Evolutionary conservation across 2,888 invertebrate species (phyloP).

Genomic region (Hydrotaea cyrtoneurina): DNA sequence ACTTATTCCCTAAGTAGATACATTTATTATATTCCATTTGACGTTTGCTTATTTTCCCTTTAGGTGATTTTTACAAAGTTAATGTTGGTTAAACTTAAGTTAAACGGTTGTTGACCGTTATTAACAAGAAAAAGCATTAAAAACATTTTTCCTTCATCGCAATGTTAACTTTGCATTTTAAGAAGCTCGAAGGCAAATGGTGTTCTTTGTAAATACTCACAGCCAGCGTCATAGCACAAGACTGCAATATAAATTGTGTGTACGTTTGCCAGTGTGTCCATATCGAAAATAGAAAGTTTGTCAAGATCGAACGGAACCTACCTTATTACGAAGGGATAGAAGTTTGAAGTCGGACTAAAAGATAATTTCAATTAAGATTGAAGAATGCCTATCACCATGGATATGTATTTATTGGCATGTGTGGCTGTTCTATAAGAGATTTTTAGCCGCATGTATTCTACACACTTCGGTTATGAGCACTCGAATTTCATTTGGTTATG

Average conservation of each 20-base stretch:
- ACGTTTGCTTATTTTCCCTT: slow-evolving; percentile 40
- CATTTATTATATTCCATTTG: slow-evolving; percentile 34
- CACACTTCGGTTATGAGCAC: too few species aligned
- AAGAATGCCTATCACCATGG: too few species aligned
- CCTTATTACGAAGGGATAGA: too few species aligned
- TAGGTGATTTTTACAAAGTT: slow-evolving; percentile 32
- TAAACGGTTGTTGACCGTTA: slow-evolving; percentile 69
- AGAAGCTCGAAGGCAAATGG: slow-evolving; percentile 38
- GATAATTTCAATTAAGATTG: too few species aligned
- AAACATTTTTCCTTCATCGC: slow-evolving; percentile 50
- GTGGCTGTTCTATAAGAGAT: too few species aligned
- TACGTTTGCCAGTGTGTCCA: not conserved
- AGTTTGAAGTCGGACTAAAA: too few species aligned
- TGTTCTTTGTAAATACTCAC: not conserved
- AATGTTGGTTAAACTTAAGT: slow-evolving; percentile 56
- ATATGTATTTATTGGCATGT: too few species aligned
- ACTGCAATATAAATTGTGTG: not conserved
- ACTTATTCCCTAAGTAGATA: slow-evolving; percentile 2
- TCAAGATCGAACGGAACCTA: not conserved
- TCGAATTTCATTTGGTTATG: too few species aligned
- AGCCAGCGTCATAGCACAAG: not conserved
- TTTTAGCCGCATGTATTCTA: too few species aligned
- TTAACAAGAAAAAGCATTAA: slow-evolving; percentile 54
- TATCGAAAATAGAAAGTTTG: not conserved
- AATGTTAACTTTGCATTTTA: slow-evolving; percentile 32